Base-by-base conservation (phyloP, 1,140 invertebrate genomes). In the Lamellibrachia luymesi region DNA sequence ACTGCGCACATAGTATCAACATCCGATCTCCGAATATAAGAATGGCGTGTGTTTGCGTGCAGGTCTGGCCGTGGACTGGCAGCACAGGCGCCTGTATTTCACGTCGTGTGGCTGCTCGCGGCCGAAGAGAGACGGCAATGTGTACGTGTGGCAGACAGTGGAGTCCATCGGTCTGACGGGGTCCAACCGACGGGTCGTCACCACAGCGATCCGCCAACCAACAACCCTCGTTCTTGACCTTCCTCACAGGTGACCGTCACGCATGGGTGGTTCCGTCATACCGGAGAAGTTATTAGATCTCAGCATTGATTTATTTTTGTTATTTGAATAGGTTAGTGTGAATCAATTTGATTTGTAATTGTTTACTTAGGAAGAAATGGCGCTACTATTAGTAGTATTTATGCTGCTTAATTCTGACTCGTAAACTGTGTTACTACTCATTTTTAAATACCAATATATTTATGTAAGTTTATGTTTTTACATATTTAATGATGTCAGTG, bases 61-160 rank as follows among this genome's bases (percentile, higher is more conserved):
- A 80, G 91, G 91, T 51, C 91, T 91, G 91, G 51, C 91, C 7
- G 5, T 10, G 13, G 91, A 91, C 91, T 91, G 91, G 91, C 49
- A 13, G 13, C 51, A 50, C 49, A 13, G 5, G 4, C 91, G 49
- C 49, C 91, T 91, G 7, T 91, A 91, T n/a, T 91, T 50, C 49
- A 91, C 91, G 91, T 6, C 64, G 64, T 80, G 64, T 22, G 64
- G 64, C 64, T 17, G 64, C 17, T 80, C 64, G 6, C 7, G 64
- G 17, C 7, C 64, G 64, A 80, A 80, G 64, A 6, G 64, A 80
- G 64, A 80, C 64, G 64, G 64, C 64, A 22, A 22, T 22, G 64
- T 80, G 64, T 80, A 80, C 64, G 13, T 22, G 6, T 80, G 64
- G 64, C 64, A 80, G 64, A 17, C 64, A 0, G 64, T 80, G 6